Conservation (phyloP, 2,888 invertebrate species). For the Elysia crispata region DNA sequence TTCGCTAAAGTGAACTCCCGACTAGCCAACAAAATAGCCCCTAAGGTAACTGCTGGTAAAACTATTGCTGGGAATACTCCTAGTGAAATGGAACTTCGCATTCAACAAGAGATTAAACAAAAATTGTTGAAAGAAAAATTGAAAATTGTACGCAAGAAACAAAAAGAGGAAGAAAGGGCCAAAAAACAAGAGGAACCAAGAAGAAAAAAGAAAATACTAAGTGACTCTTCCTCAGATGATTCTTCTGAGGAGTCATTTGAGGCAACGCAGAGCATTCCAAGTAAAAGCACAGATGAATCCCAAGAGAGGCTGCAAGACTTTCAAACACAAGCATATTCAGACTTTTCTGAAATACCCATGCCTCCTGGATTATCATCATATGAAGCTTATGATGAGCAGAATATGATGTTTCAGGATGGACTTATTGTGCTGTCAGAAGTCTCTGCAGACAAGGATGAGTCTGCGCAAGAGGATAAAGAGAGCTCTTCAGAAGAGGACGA, state of each 20-base stretch:
- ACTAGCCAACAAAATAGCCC: neutral
- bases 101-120: slow-evolving; percentile 31
- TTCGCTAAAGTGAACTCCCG: slow-evolving; percentile 30
- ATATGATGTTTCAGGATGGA: too few relatives aligned
- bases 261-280: neutral
- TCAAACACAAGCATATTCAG: too few relatives aligned
- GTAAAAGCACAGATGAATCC: neutral
- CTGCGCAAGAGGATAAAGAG: neutral
- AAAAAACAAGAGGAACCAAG: slow-evolving; percentile 18
- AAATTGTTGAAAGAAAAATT: slow-evolving; percentile 31
- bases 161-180: slow-evolving; percentile 30
- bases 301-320: neutral
- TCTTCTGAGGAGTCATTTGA: slow-evolving; percentile 15
- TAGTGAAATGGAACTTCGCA: slow-evolving; percentile 32
- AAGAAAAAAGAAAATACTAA: neutral
- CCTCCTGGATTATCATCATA: too few relatives aligned
- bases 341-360: too few relatives aligned
- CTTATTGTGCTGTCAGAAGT: slow-evolving; percentile 24
- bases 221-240: slow-evolving; percentile 13
- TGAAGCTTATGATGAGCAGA: too few relatives aligned
- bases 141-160: slow-evolving; percentile 26
- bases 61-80: neutral
- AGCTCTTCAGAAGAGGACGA: too few relatives aligned
- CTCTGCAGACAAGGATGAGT: neutral
- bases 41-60: neutral